Conservation (phyloP, 2,888 invertebrate genomes). For the Xestoiulus laeticollis region DNA sequence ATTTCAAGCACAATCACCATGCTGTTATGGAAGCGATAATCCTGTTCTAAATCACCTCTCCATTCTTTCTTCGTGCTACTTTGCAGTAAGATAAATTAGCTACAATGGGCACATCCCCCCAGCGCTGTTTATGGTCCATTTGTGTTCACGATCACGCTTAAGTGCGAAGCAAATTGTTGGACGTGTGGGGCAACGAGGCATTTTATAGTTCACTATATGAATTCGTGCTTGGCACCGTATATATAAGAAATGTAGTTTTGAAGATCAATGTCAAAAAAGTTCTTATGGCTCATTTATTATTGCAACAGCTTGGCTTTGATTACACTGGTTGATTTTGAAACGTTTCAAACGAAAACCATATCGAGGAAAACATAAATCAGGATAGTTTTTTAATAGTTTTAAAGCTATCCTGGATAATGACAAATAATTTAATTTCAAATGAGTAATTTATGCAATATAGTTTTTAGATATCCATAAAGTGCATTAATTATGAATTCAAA, state of each 20-base stretch:
- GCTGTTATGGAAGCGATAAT: background rate
- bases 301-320: background rate
- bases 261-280: conserved; percentile 15
- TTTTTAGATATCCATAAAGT: too few relatives aligned
- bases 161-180: conserved; percentile 16
- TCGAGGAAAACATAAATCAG: background rate
- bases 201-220: conserved; percentile 20
- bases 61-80: background rate
- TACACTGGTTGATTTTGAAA: background rate
- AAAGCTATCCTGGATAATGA: too few relatives aligned
- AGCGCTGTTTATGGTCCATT: background rate
- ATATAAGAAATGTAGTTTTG: background rate
- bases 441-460: too few relatives aligned
- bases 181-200: background rate
- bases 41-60: background rate
- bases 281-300: background rate
- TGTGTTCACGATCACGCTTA: background rate
- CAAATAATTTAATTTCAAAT: too few relatives aligned
- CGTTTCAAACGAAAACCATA: background rate
- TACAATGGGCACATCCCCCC: background rate
- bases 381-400: background rate
- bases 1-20: background rate
- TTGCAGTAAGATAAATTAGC: background rate
- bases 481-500: too few relatives aligned
- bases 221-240: background rate